These are phyloP conservation scores for Andrena marginata DNA, from an alignment of 2,888 invertebrate genomes.

Conservation along the genomic window DNA sequence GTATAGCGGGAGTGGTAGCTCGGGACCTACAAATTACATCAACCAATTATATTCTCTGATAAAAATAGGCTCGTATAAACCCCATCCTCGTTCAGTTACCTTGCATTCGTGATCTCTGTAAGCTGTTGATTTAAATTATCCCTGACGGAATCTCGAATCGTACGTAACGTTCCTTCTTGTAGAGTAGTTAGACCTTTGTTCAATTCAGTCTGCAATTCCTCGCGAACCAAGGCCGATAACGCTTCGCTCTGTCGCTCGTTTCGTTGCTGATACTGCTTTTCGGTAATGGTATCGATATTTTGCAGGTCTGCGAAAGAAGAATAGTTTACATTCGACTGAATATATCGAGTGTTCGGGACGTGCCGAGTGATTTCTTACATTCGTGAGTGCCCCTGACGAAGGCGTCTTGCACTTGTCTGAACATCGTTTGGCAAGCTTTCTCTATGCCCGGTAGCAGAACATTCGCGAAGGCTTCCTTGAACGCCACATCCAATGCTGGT, in stretches of 20 bases:
- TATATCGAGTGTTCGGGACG: neutral
- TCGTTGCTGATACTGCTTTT: conserved; percentile 85
- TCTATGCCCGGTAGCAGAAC: conserved; percentile 95
- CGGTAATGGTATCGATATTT: conserved; percentile 85
- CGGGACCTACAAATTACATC: conserved; percentile 88
- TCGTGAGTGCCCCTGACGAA: conserved; percentile 96
- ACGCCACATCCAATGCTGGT: conserved; percentile 91
- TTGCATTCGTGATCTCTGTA: conserved; percentile 80
- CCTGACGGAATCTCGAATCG: conserved; percentile 81
- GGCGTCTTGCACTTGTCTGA: conserved; percentile 94
- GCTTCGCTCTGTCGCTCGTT: conserved; percentile 80
- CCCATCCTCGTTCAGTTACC: conserved; percentile 67
- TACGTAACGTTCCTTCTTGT: conserved; percentile 79
- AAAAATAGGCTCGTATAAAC: neutral
- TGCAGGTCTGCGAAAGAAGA: conserved; percentile 84
- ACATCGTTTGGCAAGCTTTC: conserved; percentile 93
- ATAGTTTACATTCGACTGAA: conserved; percentile 12
- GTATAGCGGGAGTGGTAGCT: conserved; percentile 91
- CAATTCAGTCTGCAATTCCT: conserved; percentile 81
- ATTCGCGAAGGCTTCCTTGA: conserved; percentile 91
- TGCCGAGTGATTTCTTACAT: conserved; percentile 88
- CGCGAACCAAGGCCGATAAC: conserved; percentile 75
- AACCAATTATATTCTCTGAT: conserved; percentile 77
- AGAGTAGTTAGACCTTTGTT: conserved; percentile 75
- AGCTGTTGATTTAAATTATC: conserved; percentile 82